Percentiles rank a stretch among this genome's conserved stretches.
These are phyloP conservation scores for Drosophila bunnanda DNA, from an alignment of 2,888 invertebrate species.

Conservation along the genomic window DNA sequence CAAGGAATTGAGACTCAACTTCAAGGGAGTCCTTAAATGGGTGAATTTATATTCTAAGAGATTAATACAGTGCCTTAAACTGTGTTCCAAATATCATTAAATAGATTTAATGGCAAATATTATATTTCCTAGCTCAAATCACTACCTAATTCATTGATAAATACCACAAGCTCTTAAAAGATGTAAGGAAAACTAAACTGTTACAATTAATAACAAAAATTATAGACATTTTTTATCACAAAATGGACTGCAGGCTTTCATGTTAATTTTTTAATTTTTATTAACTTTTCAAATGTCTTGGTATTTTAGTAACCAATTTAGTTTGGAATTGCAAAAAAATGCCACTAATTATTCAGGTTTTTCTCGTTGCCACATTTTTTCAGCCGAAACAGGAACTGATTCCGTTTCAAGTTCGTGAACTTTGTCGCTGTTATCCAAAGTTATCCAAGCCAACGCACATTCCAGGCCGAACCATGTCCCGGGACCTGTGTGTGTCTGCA, in stretches of 20 bases:
- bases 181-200: not conserved
- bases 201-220: not conserved
- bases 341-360: not conserved
- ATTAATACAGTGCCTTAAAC: not conserved
- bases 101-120: too few relatives aligned
- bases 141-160: not conserved
- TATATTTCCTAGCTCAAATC: not conserved
- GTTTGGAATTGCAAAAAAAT: too few relatives aligned
- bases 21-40: not conserved
- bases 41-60: not conserved
- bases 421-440: conserved; percentile 40
- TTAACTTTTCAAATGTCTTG: conserved; percentile 1
- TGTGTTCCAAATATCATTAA: too few relatives aligned
- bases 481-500: conserved; percentile 72
- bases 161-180: too few relatives aligned
- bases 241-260: not conserved
- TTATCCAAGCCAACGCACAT: conserved; percentile 30
- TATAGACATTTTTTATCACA: not conserved
- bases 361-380: not conserved
- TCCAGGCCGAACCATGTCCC: conserved; percentile 46
- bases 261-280: conserved; percentile 4
- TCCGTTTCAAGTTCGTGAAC: conserved; percentile 57
- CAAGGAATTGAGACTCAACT: not conserved
- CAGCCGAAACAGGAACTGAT: conserved; percentile 15
- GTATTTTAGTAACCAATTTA: not conserved